Conservation (phyloP, 1,140 invertebrate genomes). For the Ptiloglossa arizonensis region DNA sequence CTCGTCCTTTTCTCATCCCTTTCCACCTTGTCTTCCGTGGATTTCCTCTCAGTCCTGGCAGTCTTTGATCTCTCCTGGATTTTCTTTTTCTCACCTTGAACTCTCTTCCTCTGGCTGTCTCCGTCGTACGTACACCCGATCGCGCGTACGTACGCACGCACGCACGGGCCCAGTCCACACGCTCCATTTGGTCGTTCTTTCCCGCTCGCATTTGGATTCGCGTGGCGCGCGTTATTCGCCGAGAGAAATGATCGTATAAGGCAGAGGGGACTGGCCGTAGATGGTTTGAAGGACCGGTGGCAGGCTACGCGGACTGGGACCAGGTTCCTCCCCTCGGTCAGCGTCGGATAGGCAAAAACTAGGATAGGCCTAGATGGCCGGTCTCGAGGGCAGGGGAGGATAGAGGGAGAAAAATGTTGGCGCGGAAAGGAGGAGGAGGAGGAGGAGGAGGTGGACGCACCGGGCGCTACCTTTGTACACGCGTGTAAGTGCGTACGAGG, state of each 20-base stretch:
- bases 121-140: not conserved
- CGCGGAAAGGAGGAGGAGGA: not conserved
- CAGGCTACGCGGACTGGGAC: conserved; percentile 41
- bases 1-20: not conserved
- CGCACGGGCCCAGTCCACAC: too few species aligned
- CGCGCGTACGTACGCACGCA: too few species aligned
- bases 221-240: conserved; percentile 36
- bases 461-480: not conserved
- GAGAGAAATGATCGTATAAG: conserved; percentile 69
- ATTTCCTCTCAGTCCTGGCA: not conserved
- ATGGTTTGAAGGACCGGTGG: conserved; percentile 69
- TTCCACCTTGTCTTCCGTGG: not conserved
- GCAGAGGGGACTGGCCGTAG: conserved; percentile 67
- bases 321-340: conserved; percentile 30
- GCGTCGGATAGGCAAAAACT: conserved; percentile 74
- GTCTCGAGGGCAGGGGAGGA: conserved; percentile 29
- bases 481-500: conserved; percentile 21
- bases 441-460: not conserved
- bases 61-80: not conserved
- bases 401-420: conserved; percentile 7
- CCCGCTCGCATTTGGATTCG: conserved; percentile 52
- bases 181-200: conserved; percentile 34
- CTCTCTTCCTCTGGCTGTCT: conserved; percentile 39
- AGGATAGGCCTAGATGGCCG: conserved; percentile 77
- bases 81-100: conserved; percentile 22